Percentiles rank a stretch among this genome's conserved stretches.
Conservation (phyloP, 2,888 invertebrate genomes). For the Drosophila demipolita region DNA sequence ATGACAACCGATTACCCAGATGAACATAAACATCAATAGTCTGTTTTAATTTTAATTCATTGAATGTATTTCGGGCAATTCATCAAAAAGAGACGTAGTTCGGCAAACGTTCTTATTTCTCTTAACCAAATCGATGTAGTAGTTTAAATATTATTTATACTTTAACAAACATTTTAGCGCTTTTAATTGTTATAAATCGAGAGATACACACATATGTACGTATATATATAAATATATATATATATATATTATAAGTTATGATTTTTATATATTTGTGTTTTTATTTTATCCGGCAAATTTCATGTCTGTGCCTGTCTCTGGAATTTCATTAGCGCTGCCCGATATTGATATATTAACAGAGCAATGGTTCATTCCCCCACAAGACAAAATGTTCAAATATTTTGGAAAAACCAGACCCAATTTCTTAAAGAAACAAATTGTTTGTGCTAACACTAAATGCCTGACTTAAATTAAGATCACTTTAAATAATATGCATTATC, state of each 20-base stretch:
- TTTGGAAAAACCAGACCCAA: neutral
- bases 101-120: neutral
- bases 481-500: neutral
- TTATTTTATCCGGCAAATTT: constrained; percentile 37
- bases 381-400: neutral
- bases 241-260: constrained; percentile 17
- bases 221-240: constrained; percentile 5
- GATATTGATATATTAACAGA: constrained; percentile 5
- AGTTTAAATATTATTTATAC: neutral
- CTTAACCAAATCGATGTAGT: neutral
- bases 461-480: neutral
- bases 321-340: constrained; percentile 47
- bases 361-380: constrained; percentile 49
- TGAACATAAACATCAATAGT: neutral
- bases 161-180: constrained; percentile 73
- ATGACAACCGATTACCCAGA: constrained; percentile 6
- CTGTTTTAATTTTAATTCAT: neutral
- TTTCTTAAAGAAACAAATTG: neutral
- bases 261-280: neutral
- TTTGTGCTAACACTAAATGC: neutral
- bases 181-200: constrained; percentile 63
- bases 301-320: constrained; percentile 23
- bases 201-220: constrained; percentile 4
- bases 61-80: neutral
- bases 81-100: neutral